Percentiles rank a stretch among this genome's conserved stretches.
Conservation (phyloP, 2,797 vertebrate species). For the Anabas testudineus region DNA sequence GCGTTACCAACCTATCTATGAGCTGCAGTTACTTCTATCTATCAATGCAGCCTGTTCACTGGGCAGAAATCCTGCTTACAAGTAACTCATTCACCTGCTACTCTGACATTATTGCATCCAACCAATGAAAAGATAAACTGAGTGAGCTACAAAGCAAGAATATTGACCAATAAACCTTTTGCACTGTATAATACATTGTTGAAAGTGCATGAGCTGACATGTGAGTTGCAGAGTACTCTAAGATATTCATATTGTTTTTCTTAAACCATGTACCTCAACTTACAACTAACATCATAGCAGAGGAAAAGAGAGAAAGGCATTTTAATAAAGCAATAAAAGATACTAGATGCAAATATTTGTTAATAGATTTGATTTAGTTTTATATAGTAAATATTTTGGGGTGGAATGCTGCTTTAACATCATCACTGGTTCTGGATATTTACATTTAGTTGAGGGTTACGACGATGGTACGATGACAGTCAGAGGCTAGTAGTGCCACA, state of each 20-base stretch:
- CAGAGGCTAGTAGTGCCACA: constrained; percentile 21
- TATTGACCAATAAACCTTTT: constrained; percentile 8
- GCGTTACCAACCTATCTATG: constrained; percentile 19
- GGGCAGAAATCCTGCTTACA: constrained; percentile 18
- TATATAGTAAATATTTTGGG: too few species aligned
- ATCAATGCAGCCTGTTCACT: not conserved
- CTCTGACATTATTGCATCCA: constrained; percentile 37
- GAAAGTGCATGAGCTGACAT: not conserved
- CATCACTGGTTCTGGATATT: not conserved
- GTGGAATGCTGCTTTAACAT: constrained; percentile 8
- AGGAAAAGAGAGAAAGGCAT: too few species aligned
- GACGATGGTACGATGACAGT: constrained; percentile 17
- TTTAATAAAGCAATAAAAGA: not conserved
- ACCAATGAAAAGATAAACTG: constrained; percentile 18
- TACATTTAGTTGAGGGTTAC: too few species aligned
- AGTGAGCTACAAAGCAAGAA: constrained; percentile 18
- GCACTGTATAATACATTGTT: not conserved
- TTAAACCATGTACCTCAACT: not conserved
- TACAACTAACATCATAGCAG: not conserved
- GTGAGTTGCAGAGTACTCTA: not conserved
- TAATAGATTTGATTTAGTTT: not conserved
- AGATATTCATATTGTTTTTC: not conserved
- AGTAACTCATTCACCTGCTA: constrained; percentile 24
- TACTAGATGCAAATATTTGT: not conserved
- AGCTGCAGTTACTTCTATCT: constrained; percentile 22